phyloP scores from a whole-genome alignment of 2,797 vertebrate genomes.

The Helicolenus hilgendorfi region DNA sequence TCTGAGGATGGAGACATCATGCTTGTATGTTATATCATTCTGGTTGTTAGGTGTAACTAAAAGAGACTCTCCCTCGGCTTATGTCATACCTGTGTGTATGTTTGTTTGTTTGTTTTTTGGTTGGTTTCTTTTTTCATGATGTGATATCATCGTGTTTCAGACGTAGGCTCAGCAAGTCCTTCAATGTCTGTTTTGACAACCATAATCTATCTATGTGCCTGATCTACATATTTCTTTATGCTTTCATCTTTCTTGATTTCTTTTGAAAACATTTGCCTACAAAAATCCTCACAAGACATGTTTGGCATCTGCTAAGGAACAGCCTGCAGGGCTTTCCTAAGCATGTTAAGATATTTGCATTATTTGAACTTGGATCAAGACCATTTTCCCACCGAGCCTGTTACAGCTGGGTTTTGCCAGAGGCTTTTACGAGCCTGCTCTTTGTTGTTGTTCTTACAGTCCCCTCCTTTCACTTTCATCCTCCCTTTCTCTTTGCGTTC shows the following conservation, averaged over 20 bases:
- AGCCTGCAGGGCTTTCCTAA: background rate
- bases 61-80: background rate
- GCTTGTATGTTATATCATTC: background rate
- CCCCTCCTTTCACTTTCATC: conserved; percentile 32
- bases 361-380: background rate
- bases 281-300: background rate
- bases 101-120: background rate
- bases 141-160: background rate
- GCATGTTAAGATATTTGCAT: background rate
- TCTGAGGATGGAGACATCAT: background rate
- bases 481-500: conserved; percentile 25
- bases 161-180: background rate
- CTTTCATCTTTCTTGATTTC: background rate
- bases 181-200: background rate
- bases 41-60: conserved; percentile 7
- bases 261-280: background rate
- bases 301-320: background rate
- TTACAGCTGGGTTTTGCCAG: background rate
- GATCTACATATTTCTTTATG: background rate
- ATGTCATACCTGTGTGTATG: background rate
- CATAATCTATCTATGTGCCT: background rate
- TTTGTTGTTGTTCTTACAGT: background rate
- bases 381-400: background rate
- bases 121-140: background rate
- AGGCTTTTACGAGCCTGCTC: background rate